These are phyloP conservation scores for Hydrolagus colliei DNA, from an alignment of 2,797 vertebrate species.

Conservation along the genomic window DNA sequence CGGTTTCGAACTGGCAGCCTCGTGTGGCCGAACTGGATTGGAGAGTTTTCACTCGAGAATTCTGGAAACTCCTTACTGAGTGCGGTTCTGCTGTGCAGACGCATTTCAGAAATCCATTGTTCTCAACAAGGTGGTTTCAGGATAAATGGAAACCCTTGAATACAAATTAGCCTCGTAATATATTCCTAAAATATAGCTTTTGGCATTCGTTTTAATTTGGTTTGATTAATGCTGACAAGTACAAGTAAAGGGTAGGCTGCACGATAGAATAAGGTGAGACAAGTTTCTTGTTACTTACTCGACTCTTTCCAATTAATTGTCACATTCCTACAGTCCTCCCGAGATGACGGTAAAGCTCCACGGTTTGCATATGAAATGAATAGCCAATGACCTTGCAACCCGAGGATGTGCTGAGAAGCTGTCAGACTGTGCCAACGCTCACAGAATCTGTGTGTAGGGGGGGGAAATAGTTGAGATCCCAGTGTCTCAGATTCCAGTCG, in stretches of 20 bases:
- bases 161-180: conserved; percentile 65
- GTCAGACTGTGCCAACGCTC: neutral
- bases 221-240: conserved; percentile 65
- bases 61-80: neutral
- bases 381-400: neutral
- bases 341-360: neutral
- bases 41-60: neutral
- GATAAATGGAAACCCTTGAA: conserved; percentile 63
- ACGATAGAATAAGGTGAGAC: conserved; percentile 29
- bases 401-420: neutral
- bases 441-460: neutral
- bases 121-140: conserved; percentile 40
- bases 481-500: neutral
- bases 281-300: conserved; percentile 26
- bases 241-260: conserved; percentile 48
- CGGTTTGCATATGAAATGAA: conserved; percentile 6
- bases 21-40: neutral
- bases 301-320: conserved; percentile 25
- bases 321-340: neutral
- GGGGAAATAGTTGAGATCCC: neutral
- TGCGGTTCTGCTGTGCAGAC: neutral
- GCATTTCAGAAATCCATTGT: conserved; percentile 3
- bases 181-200: conserved; percentile 67
- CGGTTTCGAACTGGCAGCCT: neutral
- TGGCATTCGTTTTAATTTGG: conserved; percentile 63